Evolutionary conservation across 2,797 vertebrate genomes (phyloP), one percentile per base, ranked within the genome.

Genomic region (Catharus ustulatus): DNA sequence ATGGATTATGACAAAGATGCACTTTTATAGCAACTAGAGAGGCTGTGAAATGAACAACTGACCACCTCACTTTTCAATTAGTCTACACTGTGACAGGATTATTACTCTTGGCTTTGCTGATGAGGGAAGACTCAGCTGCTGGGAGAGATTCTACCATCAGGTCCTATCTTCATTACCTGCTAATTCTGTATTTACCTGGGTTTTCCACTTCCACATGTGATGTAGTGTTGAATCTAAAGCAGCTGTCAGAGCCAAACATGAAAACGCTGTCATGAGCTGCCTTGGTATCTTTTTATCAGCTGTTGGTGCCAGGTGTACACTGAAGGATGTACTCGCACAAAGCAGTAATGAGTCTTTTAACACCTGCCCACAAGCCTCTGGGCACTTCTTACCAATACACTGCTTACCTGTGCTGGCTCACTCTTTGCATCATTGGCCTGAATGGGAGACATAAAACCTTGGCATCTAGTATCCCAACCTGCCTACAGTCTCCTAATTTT

Each of bases 21-120:
- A 62, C 66, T 79, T 93, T 59, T 48, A 69, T 42, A 81, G 77
- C 63, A 76, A 4, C 43, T 62, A 61, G 66, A 86, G 78, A 81
- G 73, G 62, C 52, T 90, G 43, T 63, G 51, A 92, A 86, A 94
- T 87, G 48, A 91, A 62, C 38, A 87, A 38, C 72, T 68, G 84
- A 85, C 89, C 57, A 17, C 72, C 46, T 87, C n/a, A 36, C 51
- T 91, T 95, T 87, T 92, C 78, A 68, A 32, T 89, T 77, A 74
- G 61, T 76, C 27, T 64, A n/a, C 30, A 10, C 42, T 5, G 5
- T 74, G 57, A 67, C 52, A 81, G 63, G 42, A 73, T 62, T 90
- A 66, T 78, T 85, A 54, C 12, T 71, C 75, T 92, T 19, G 38
- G 48, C 32, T 77, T 86, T 89, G 45, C 76, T 86, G 63, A 71